Percentiles rank a stretch among this genome's conserved stretches.
These are phyloP conservation scores for Muntiacus reevesi DNA, from an alignment of 2,113 vertebrate genomes.

Conservation along the genomic window DNA sequence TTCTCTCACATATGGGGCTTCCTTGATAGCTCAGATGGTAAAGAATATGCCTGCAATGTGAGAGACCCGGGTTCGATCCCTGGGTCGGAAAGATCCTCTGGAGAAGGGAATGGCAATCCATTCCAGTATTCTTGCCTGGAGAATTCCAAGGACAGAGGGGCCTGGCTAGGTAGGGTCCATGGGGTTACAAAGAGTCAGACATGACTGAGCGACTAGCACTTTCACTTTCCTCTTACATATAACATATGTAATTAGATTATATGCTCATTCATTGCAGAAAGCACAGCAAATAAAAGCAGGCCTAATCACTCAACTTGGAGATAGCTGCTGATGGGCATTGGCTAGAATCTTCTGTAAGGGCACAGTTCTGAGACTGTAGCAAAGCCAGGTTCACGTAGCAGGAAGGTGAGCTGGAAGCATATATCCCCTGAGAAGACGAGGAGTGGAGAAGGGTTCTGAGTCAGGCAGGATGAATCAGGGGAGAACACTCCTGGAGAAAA, in stretches of 20 bases:
- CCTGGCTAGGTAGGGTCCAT: not conserved
- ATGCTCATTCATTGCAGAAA: not conserved
- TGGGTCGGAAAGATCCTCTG: not conserved
- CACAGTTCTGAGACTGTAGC: not conserved
- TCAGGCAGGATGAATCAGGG: not conserved
- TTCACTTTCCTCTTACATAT: not conserved
- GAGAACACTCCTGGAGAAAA: not conserved
- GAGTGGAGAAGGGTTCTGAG: not conserved
- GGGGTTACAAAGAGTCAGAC: not conserved
- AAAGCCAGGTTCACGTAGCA: not conserved
- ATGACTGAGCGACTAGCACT: fast-evolving
- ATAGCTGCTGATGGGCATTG: not conserved
- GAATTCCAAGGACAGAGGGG: not conserved
- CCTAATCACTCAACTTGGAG: not conserved
- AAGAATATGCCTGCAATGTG: not conserved
- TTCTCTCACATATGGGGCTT: not conserved
- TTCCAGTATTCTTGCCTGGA: not conserved
- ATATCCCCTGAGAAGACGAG: not conserved
- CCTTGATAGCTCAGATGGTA: not conserved
- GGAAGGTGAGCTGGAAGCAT: not conserved
- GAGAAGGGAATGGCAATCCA: not conserved
- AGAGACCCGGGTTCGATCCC: fast-evolving
- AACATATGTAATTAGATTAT: not conserved
- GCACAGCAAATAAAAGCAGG: not conserved
- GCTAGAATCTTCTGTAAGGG: not conserved